These are phyloP conservation scores for Helleia helle DNA, from an alignment of 2,888 invertebrate genomes.

Conservation along the genomic window DNA sequence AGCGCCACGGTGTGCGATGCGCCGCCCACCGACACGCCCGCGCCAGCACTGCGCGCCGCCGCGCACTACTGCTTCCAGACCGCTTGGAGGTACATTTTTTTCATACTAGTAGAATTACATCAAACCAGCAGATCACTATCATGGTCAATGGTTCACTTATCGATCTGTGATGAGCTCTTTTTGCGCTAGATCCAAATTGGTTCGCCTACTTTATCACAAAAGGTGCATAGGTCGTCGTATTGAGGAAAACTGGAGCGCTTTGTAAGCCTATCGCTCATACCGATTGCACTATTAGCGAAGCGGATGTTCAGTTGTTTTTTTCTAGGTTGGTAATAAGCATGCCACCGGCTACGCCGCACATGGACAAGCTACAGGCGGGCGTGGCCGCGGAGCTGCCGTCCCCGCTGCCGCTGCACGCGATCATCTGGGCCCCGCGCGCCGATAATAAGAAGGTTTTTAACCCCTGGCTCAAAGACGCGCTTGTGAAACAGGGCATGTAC, in stretches of 20 bases:
- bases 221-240: too few relatives aligned
- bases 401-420: constrained; percentile 84
- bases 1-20: constrained; percentile 81
- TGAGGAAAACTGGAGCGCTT: too few relatives aligned
- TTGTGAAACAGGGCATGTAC: constrained; percentile 93
- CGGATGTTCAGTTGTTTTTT: too few relatives aligned
- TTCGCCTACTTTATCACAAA: too few relatives aligned
- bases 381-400: constrained; percentile 78
- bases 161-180: too few relatives aligned
- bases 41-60: constrained; percentile 79
- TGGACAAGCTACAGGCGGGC: constrained; percentile 84
- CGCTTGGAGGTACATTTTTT: constrained; percentile 78
- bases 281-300: too few relatives aligned
- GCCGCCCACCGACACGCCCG: constrained; percentile 61
- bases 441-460: constrained; percentile 86
- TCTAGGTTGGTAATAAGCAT: constrained; percentile 84
- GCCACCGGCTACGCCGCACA: constrained; percentile 91
- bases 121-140: too few relatives aligned
- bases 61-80: constrained; percentile 94
- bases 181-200: too few relatives aligned
- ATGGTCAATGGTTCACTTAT: too few relatives aligned
- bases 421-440: constrained; percentile 92
- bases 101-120: too few relatives aligned
- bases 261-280: too few relatives aligned
- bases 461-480: constrained; percentile 92